Percentiles rank a stretch among this genome's conserved stretches.
phyloP scores from a whole-genome alignment of 2,113 vertebrate genomes.

The Myotis yumanensis region DNA sequence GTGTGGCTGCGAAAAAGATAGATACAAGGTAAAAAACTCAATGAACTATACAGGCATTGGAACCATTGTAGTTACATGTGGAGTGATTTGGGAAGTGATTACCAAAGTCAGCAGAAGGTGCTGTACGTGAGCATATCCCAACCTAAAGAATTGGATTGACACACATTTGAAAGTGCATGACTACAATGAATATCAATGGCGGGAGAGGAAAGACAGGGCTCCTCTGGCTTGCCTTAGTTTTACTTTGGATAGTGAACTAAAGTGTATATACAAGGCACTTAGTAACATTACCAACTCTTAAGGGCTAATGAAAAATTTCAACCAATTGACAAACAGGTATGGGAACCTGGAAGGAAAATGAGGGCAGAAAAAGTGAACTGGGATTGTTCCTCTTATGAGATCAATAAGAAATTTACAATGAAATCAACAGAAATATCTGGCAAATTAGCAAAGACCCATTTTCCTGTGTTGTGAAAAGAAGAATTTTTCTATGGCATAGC shows the following conservation, averaged over 20 bases:
- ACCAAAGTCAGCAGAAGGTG: neutral
- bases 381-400: neutral
- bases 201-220: neutral
- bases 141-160: neutral
- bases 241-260: neutral
- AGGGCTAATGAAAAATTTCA: constrained; percentile 11
- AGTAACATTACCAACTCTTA: neutral
- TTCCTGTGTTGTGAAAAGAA: constrained; percentile 46
- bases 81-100: constrained; percentile 16
- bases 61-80: neutral
- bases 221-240: neutral
- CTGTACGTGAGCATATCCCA: neutral
- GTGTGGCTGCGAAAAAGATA: neutral
- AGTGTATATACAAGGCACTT: neutral
- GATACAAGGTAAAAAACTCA: neutral
- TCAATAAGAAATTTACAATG: constrained; percentile 28
- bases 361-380: neutral
- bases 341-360: neutral
- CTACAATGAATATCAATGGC: neutral
- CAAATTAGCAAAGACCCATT: constrained; percentile 41
- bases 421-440: constrained; percentile 53
- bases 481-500: neutral
- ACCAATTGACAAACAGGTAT: constrained; percentile 2
- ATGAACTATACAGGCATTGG: neutral
- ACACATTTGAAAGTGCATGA: neutral